Evolutionary conservation across 2,797 vertebrate genomes (phyloP).

Genomic region (Fistularia commersonii): DNA sequence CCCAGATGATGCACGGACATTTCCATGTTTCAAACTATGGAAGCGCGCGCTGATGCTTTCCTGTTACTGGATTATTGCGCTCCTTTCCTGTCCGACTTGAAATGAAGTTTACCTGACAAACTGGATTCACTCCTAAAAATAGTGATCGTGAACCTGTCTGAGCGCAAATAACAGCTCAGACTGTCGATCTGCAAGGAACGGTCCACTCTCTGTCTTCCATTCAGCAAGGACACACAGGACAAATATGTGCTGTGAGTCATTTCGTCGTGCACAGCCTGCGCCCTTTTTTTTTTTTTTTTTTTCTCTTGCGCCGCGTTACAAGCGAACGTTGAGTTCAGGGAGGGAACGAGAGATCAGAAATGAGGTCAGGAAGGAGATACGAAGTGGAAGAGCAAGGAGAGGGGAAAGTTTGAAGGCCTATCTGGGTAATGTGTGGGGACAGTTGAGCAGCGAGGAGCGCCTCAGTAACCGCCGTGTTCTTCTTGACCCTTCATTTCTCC

Average conservation of each 20-base stretch:
- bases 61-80: too few species aligned
- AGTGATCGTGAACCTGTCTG: neutral
- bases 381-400: conserved; percentile 49
- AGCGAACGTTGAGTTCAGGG: conserved; percentile 15
- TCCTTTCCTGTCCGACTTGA: neutral
- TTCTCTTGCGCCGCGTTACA: conserved; percentile 4
- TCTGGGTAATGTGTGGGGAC: conserved; percentile 63
- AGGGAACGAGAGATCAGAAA: conserved; percentile 27
- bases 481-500: conserved; percentile 45
- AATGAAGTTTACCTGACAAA: neutral
- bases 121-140: neutral
- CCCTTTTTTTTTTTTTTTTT: neutral
- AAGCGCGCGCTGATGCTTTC: neutral
- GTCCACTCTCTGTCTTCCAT: conserved; percentile 7
- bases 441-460: conserved; percentile 60
- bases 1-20: too few species aligned
- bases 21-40: too few species aligned
- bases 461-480: conserved; percentile 42
- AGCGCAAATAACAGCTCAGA: conserved; percentile 2
- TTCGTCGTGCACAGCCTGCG: neutral
- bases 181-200: conserved; percentile 2
- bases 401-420: conserved; percentile 57
- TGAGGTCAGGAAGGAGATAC: conserved; percentile 52
- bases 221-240: conserved; percentile 1
- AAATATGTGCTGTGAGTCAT: conserved; percentile 1